Base-by-base conservation (phyloP, 2,113 vertebrate genomes). In the Tupaia chinensis region DNA sequence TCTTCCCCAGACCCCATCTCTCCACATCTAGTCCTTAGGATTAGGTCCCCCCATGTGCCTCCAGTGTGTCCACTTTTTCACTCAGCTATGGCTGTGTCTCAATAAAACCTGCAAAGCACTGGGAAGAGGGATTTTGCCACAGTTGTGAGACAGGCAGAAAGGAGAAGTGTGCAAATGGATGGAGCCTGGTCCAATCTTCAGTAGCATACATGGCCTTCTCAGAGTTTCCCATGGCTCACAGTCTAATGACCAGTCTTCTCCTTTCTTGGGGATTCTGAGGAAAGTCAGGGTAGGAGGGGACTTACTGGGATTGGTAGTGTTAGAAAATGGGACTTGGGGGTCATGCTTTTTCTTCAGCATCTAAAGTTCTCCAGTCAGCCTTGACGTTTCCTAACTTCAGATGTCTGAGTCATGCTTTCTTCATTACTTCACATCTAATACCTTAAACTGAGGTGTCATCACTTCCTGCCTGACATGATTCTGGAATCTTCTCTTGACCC, bases 181-280 rank as follows among this genome's bases (percentile, higher is more conserved):
- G 16, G 17, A 25, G 7, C 13, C 68, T 61, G 32, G 54, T 63
- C 56, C 29, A 32, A 20, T 34, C 16, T 27, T 79, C 9, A 7
- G 32, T 7, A 0, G 10, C 4, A 12, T 11, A 0, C 2, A 5
- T 23, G 25, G 83, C 1, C 65, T 13, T 1, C 1, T 29, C 25
- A 5, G 14, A 0, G 0, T 60, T 19, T n/a, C 22, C 9, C 1
- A 10, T 4, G 61, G 32, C 27, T 69, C 23, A 58, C 11, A 2
- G 10, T 29, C 15, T 2, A 1, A n/a, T 8, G 29, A 7, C 7
- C 1, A 54, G 58, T 6, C 9, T 27, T 60, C 9, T 58, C n/a
- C 16, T 58, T 14, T 73, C 53, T 27, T 73, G 9, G 12, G 27
- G 9, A 16, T 23, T 74, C 9, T 1, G 20, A 9, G n/a, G 15